Conservation (phyloP, 92 coral and sea anemone genomes). For the Umimayanthus kanabou region DNA sequence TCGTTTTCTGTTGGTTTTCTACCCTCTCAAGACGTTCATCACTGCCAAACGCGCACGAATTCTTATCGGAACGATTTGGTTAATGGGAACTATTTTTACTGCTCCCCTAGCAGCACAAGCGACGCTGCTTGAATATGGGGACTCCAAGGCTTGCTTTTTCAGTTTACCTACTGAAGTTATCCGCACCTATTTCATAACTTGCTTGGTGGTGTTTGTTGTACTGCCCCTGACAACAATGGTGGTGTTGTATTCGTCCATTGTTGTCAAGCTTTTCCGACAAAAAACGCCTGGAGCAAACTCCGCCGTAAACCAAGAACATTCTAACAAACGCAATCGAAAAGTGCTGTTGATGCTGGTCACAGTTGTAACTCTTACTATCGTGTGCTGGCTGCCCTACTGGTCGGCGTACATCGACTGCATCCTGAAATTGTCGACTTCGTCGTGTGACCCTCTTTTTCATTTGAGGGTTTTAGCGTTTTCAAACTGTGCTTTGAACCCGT, state of each 20-base stretch:
- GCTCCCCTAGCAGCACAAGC: slow-evolving; percentile 44
- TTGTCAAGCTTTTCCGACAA: slow-evolving; percentile 48
- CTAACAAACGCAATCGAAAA: too few relatives aligned
- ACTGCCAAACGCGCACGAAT: slow-evolving; percentile 33
- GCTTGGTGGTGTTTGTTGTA: slow-evolving; percentile 37
- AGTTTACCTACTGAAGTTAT: neutral
- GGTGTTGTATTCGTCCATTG: slow-evolving; percentile 57
- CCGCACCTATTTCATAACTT: slow-evolving; percentile 20
- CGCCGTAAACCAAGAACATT: neutral
- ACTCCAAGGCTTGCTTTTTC: slow-evolving; percentile 23
- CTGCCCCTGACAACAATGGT: slow-evolving; percentile 44
- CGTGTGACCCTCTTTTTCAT: too few relatives aligned
- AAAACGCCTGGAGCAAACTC: too few relatives aligned
- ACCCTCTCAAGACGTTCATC: slow-evolving; percentile 51
- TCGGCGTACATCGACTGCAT: too few relatives aligned
- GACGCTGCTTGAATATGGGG: neutral
- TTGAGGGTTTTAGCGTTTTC: too few relatives aligned
- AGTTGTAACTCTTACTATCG: too few relatives aligned
- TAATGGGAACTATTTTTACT: slow-evolving; percentile 41
- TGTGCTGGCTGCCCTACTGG: too few relatives aligned
- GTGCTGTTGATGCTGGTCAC: too few relatives aligned
- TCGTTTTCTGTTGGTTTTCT: slow-evolving; percentile 67
- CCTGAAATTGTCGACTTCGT: too few relatives aligned
- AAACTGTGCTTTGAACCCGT: too few relatives aligned
- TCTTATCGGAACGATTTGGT: slow-evolving; percentile 43